A percentile compares a stretch with the other conserved stretches of the same genome.
Evolutionary conservation across 92 coral and sea anemone species (phyloP).

Genomic region (Phenganax subtilis): DNA sequence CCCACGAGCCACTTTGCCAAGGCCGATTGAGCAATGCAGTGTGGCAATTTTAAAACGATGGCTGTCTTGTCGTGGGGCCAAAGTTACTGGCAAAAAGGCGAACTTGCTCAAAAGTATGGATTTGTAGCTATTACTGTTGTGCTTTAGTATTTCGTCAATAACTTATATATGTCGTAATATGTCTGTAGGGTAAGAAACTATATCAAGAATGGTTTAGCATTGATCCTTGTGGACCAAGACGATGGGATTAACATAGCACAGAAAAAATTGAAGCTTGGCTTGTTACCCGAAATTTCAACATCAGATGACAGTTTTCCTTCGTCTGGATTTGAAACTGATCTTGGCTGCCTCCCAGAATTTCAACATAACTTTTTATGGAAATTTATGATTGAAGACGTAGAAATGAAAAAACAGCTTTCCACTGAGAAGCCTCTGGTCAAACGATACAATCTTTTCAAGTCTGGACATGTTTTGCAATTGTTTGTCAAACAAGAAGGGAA

Average conservation of each 20-base stretch:
- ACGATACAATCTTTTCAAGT: slow-evolving; percentile 31
- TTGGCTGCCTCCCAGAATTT: neutral
- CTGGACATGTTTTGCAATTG: slow-evolving; percentile 25
- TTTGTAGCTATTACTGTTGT: neutral
- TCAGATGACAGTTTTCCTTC: neutral
- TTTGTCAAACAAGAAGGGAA: slow-evolving; percentile 3
- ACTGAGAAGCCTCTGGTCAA: slow-evolving; percentile 34
- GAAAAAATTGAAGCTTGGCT: neutral
- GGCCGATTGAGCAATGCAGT: neutral
- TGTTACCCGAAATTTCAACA: neutral
- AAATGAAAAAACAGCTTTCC: neutral
- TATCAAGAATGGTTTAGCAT: neutral
- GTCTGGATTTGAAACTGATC: neutral
- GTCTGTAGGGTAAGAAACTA: neutral
- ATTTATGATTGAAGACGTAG: neutral
- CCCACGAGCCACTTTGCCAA: neutral
- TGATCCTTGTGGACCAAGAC: neutral
- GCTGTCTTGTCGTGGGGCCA: neutral
- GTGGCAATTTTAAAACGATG: neutral
- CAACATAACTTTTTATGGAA: neutral
- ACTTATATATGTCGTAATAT: neutral
- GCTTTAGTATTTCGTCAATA: neutral
- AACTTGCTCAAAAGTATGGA: neutral
- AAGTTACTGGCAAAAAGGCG: neutral
- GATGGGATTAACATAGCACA: neutral